Percentiles rank a stretch among this genome's conserved stretches.
Evolutionary conservation across 2,113 vertebrate species (phyloP).

Genomic region (Rissa tridactyla): DNA sequence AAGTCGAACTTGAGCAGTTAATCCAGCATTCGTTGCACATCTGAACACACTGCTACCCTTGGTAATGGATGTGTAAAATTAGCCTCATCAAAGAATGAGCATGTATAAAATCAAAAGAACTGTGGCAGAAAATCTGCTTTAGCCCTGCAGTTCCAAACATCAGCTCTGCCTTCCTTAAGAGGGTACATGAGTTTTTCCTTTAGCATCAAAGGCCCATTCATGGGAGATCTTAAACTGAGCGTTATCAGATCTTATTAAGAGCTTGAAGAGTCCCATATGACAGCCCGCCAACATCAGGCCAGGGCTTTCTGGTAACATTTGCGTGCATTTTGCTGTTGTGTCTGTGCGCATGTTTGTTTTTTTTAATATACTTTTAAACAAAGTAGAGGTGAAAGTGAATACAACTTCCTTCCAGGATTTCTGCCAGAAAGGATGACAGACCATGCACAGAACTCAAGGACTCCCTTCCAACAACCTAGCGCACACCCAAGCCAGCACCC

Average conservation of each 20-base stretch:
- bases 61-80: neutral
- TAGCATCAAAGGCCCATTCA: neutral
- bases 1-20: neutral
- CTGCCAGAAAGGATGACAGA: neutral
- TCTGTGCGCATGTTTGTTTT: neutral
- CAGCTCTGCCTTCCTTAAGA: neutral
- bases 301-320: neutral
- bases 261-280: neutral
- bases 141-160: neutral
- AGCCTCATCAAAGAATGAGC: neutral
- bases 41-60: neutral
- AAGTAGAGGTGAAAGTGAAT: neutral
- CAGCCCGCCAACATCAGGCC: neutral
- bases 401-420: neutral
- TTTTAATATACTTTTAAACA: neutral
- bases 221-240: neutral
- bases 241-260: constrained; percentile 1
- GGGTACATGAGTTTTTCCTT: neutral
- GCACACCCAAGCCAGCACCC: neutral
- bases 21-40: neutral
- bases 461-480: neutral
- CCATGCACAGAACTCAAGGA: neutral
- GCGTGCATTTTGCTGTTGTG: neutral
- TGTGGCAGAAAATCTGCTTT: neutral
- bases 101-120: neutral